Conservation (phyloP, 2,797 vertebrate genomes). For the Sebastolobus altivelis region DNA sequence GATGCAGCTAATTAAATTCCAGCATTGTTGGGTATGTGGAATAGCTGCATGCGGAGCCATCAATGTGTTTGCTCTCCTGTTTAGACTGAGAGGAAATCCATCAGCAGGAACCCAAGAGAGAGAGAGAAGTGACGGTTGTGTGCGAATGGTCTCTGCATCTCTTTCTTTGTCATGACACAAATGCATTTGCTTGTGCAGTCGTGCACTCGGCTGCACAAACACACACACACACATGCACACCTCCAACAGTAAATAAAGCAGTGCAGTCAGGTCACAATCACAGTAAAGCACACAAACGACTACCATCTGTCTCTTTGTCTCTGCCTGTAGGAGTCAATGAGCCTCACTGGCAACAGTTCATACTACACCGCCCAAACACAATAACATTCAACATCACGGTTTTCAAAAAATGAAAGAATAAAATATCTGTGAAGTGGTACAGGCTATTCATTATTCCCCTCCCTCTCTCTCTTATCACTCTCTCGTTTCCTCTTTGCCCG, state of each 20-base stretch:
- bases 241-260: conserved; percentile 72
- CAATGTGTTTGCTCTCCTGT: conserved; percentile 51
- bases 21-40: conserved; percentile 34
- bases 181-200: conserved; percentile 55
- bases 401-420: conserved; percentile 49
- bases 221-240: conserved; percentile 13
- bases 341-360: conserved; percentile 69
- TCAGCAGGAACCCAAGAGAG: conserved; percentile 37
- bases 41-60: conserved; percentile 20
- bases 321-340: conserved; percentile 70
- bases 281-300: conserved; percentile 75
- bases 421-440: conserved; percentile 58
- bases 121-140: conserved; percentile 31
- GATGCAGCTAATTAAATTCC: conserved; percentile 17
- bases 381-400: conserved; percentile 48
- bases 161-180: conserved; percentile 50
- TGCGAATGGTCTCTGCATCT: conserved; percentile 31
- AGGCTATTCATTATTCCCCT: conserved; percentile 59
- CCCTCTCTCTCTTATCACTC: conserved; percentile 59
- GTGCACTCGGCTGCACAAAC: conserved; percentile 39
- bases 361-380: conserved; percentile 69
- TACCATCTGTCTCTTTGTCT: conserved; percentile 76
- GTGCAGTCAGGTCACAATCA: conserved; percentile 75
- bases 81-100: conserved; percentile 60
- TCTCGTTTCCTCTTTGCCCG: conserved; percentile 53